Evolutionary conservation across 92 coral and sea anemone species (phyloP), one percentile per base, ranked within the genome.

Genomic region (Actinernus sp.): DNA sequence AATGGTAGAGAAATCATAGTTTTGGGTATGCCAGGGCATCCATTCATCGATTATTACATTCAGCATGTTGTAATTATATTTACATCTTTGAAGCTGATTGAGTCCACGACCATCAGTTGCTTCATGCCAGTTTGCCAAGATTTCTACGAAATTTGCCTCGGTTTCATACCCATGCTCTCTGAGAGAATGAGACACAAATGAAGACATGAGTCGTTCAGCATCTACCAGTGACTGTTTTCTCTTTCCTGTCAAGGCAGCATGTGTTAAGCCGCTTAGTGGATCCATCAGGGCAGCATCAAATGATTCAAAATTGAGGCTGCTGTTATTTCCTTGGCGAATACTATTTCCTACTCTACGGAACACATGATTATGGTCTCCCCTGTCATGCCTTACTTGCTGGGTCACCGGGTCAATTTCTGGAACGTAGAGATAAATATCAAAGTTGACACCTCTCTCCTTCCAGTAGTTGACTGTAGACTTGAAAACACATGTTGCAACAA

Each of bases 21-120:
- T 19, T 2, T 32, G 25, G 18, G 8, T 44, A 49, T 86, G 92
- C 88, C 92, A 74, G 17, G 92, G 88, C 81, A 86, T 86, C 92
- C 92, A 86, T 39, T 79, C 81, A 57, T 86, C 92, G 10, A 86
- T 49, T 2, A 86, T 49, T 32, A 43, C 43, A 21, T 80, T 68
- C 32, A 87, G 33, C 88, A 86, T 86, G 21, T 59, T 4, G 19
- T 74, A 74, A 28, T 74, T 87, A 30, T 80, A 45, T 2, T 48
- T 58, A 21, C 73, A 78, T 20, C 93, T 56, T 59, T 66, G 28
- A 18, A 74, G 41, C 63, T 87, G 93, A 4, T 59, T 26, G 16
- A 86, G 22, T 4, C 92, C 74, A 18, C 87, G 56, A 19, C 86
- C 74, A 56, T 86, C 92, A 17, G 79, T 22, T 21, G 92, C 66